Evolutionary conservation across 2,888 invertebrate species (phyloP).

Genomic region (Apodemia zela): DNA sequence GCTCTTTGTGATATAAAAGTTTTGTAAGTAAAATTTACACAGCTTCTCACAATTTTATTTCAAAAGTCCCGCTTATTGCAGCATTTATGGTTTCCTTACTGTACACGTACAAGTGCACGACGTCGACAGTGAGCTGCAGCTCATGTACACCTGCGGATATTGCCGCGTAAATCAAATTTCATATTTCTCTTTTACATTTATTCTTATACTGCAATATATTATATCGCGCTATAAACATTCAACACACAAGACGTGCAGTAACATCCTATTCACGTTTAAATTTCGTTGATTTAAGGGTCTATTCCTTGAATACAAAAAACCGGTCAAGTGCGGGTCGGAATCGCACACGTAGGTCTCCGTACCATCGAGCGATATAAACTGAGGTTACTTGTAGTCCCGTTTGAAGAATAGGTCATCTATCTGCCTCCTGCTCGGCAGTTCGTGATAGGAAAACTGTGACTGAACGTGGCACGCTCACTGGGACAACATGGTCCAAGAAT

Average conservation of each 20-base stretch:
- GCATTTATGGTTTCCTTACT: conserved; percentile 24
- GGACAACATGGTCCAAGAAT: too few relatives aligned
- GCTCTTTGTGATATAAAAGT: too few relatives aligned
- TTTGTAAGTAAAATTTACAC: neutral
- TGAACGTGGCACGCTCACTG: too few relatives aligned
- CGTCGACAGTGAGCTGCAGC: conserved; percentile 39
- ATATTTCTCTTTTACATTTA: conserved; percentile 62
- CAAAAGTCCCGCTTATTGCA: neutral
- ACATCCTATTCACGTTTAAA: neutral
- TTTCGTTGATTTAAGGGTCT: neutral
- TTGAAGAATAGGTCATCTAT: too few relatives aligned
- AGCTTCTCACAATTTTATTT: neutral
- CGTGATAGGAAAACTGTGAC: too few relatives aligned
- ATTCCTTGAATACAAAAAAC: too few relatives aligned
- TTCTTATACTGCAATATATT: conserved; percentile 34
- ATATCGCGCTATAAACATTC: neutral
- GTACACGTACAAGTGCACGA: conserved; percentile 30
- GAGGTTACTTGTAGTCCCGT: too few relatives aligned
- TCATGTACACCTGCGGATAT: conserved; percentile 69
- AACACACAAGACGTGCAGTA: neutral
- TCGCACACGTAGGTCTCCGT: too few relatives aligned
- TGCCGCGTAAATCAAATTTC: conserved; percentile 71
- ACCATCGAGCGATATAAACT: too few relatives aligned
- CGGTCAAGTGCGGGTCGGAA: too few relatives aligned
- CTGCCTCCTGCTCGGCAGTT: too few relatives aligned